Percentiles rank a stretch among this genome's conserved stretches.
Conservation (phyloP, 2,888 invertebrate species). For the Macrophya annulata region DNA sequence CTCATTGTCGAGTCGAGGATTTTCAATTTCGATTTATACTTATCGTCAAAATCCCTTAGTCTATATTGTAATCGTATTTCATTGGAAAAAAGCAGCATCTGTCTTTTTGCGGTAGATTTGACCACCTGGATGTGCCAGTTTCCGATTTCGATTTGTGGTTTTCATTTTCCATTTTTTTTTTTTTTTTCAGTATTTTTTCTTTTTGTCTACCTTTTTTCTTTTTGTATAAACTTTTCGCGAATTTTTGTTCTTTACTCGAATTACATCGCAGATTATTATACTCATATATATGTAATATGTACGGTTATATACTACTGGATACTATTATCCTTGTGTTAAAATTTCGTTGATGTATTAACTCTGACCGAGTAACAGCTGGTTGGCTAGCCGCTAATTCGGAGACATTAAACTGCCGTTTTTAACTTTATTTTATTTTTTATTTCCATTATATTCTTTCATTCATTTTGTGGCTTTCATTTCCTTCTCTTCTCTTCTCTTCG, state of each 20-base stretch:
- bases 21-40: not conserved
- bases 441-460: slow-evolving; percentile 2
- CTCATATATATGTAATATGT: too few species aligned
- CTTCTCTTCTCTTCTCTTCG: not conserved
- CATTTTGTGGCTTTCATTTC: not conserved
- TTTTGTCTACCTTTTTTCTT: not conserved
- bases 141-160: slow-evolving; percentile 9
- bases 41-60: not conserved
- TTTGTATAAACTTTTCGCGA: not conserved
- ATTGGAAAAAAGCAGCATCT: not conserved
- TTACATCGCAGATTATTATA: not conserved
- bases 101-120: not conserved
- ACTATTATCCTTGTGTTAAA: not conserved
- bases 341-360: not conserved
- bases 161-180: too few species aligned
- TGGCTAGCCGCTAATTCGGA: not conserved
- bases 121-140: slow-evolving; percentile 5
- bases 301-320: not conserved
- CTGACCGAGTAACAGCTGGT: not conserved
- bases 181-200: too few species aligned
- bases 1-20: not conserved
- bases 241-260: not conserved
- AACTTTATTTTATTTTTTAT: not conserved
- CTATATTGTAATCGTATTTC: not conserved
- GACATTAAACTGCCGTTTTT: not conserved